Evolutionary conservation across 2,888 invertebrate species (phyloP), one percentile per base, ranked within the genome.

Genomic region (Eutolmus rufibarbis): DNA sequence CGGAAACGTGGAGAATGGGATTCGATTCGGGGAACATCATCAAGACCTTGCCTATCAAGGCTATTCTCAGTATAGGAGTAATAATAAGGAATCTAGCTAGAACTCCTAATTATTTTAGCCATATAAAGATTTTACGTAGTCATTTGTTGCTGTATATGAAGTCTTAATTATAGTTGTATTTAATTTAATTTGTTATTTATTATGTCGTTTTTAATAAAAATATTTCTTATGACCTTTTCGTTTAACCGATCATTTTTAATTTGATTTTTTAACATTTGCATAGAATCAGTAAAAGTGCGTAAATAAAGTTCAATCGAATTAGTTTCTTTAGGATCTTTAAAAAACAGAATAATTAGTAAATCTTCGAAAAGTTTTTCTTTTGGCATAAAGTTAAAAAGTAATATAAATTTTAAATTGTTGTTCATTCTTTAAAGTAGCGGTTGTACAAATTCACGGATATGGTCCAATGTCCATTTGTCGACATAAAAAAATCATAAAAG

Each of bases 31-130:
- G 43, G 86, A 90, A 9, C 94, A 95, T 56, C 93, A 94, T 1
- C 95, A 96, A 89, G 95, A 96, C 90, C 93, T 96, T 28, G 96
- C 96, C 0, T 97, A 96, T 91, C 95, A 95, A 89, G 96, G 96
- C 14, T 96, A 96, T 94, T 90, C 91, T 16, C 94, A 96, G 89
- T 95, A 95, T 90, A 94, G 96, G 89, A 93, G 91, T 90, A 94
- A 94, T 86, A 94, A 94, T 88, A 92, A 92, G 90, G 91, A 92
- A 89, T 91, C 92, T 85, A 90, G 85, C 74, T 85, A 85, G 31
- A 74, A 19, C 16, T 12, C 23, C 37, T 1, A 5, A 74, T 1
- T 28, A 19, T 66, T 19, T 31, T 85, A 43, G 43, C 37, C 34
- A 85, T 85, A 23, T 12, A 12, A 19, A 43, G 31, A 74, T 31